A percentile compares a stretch with the other conserved stretches of the same genome.
phyloP scores from a whole-genome alignment of 2,888 invertebrate species.

The Gandaritis pyraliata region DNA sequence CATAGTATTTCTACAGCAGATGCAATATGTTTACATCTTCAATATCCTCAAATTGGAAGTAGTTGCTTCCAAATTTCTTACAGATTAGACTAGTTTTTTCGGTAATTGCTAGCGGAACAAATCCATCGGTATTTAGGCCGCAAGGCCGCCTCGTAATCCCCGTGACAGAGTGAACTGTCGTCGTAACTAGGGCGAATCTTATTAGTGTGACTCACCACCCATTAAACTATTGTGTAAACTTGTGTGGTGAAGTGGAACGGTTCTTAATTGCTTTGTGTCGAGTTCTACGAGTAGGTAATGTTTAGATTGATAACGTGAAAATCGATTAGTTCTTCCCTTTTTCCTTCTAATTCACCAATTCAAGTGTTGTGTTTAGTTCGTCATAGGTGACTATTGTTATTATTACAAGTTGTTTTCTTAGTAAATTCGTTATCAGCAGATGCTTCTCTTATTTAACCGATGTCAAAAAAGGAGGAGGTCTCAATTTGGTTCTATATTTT shows the following conservation, averaged over 20 bases:
- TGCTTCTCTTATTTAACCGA: too few relatives aligned
- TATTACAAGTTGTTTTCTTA: too few relatives aligned
- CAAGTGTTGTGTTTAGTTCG: too few relatives aligned
- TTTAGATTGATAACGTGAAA: background rate
- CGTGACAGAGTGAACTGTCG: constrained; percentile 56
- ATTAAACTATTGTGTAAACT: constrained; percentile 54
- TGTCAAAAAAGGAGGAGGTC: too few relatives aligned
- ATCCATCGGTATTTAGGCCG: constrained; percentile 63
- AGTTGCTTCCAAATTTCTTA: constrained; percentile 1
- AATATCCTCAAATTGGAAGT: background rate
- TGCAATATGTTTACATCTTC: background rate
- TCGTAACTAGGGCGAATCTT: constrained; percentile 58
- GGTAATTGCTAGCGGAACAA: constrained; percentile 60
- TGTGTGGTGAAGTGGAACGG: constrained; percentile 41
- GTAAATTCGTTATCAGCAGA: too few relatives aligned
- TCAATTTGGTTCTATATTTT: too few relatives aligned
- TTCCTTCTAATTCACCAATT: background rate
- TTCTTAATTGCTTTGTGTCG: constrained; percentile 12
- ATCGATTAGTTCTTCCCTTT: background rate
- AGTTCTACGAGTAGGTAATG: constrained; percentile 8
- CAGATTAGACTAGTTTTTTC: constrained; percentile 30
- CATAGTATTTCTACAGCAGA: background rate
- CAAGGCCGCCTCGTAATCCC: constrained; percentile 62
- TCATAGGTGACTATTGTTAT: too few relatives aligned
- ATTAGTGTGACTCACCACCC: constrained; percentile 55